Percentiles rank a stretch among this genome's conserved stretches.
phyloP scores from a whole-genome alignment of 2,797 vertebrate genomes.

The Melanotaenia trifasciata region DNA sequence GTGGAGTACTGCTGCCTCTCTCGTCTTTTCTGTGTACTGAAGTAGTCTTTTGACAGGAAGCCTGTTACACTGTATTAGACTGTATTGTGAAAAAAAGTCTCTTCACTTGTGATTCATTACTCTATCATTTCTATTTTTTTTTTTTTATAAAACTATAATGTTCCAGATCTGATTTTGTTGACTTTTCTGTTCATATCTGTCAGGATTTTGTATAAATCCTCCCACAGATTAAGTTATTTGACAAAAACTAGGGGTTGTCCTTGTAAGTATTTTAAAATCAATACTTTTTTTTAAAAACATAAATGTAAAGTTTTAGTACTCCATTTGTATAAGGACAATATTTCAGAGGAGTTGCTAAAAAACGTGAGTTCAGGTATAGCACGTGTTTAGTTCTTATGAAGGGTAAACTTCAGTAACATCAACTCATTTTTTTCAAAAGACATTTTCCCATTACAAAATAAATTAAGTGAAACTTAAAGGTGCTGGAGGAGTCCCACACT shows the following conservation, averaged over 20 bases:
- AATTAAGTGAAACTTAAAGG: background rate
- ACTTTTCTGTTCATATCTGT: background rate
- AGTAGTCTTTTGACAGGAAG: slow-evolving; percentile 22
- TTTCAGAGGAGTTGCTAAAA: no score
- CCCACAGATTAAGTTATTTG: slow-evolving; percentile 22
- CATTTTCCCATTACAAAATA: background rate
- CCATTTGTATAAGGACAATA: no score
- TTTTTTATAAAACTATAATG: slow-evolving; percentile 9
- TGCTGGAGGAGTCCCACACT: slow-evolving; percentile 14
- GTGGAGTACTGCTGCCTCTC: slow-evolving; percentile 5
- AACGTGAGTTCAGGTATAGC: no score
- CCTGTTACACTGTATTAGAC: background rate
- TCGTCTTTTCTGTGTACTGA: slow-evolving; percentile 26
- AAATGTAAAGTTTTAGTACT: no score
- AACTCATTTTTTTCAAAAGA: background rate
- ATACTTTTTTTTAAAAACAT: no score
- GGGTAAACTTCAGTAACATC: background rate
- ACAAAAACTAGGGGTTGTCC: slow-evolving; percentile 24
- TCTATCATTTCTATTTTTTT: background rate
- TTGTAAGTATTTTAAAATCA: no score
- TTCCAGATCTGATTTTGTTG: slow-evolving; percentile 14
- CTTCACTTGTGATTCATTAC: background rate
- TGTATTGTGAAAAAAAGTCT: slow-evolving; percentile 3
- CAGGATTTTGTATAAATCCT: background rate
- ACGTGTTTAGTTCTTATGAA: background rate